These are phyloP conservation scores for Fistularia tabacaria DNA, from an alignment of 2,797 vertebrate genomes.

Conservation along the genomic window DNA sequence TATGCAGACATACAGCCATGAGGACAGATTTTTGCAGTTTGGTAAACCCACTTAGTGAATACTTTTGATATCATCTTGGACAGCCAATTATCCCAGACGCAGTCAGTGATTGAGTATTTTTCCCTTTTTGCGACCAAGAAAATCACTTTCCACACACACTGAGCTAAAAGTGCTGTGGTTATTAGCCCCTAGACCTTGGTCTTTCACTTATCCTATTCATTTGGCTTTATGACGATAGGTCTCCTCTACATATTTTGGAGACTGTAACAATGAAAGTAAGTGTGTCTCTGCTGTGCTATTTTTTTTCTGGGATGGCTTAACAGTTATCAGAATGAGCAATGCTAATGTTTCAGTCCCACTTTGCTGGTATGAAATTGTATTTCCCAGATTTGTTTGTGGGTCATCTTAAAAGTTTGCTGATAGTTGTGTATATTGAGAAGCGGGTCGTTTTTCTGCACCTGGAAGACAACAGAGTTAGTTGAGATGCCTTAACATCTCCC, in stretches of 20 bases:
- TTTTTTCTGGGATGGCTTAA: conserved; percentile 27
- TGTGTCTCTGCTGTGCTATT: conserved; percentile 14
- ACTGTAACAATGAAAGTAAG: conserved; percentile 26
- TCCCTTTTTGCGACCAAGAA: conserved; percentile 25
- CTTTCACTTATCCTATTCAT: conserved; percentile 22
- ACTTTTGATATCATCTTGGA: conserved; percentile 37
- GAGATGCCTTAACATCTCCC: conserved; percentile 10
- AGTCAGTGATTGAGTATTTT: conserved; percentile 46
- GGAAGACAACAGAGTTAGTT: conserved; percentile 16
- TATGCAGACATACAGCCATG: conserved; percentile 32
- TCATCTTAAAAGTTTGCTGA: conserved; percentile 12
- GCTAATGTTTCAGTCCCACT: conserved; percentile 20
- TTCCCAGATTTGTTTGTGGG: conserved; percentile 14
- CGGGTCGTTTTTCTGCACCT: conserved; percentile 1
- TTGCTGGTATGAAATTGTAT: conserved; percentile 11
- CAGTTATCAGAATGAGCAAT: conserved; percentile 35
- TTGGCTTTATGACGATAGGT: conserved; percentile 33
- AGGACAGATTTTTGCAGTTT: conserved; percentile 37
- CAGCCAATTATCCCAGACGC: conserved; percentile 41
- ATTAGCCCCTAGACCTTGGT: conserved; percentile 35
- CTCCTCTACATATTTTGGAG: conserved; percentile 41
- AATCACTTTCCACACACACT: conserved; percentile 26
- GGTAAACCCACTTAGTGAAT: conserved; percentile 47
- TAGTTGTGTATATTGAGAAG: conserved; percentile 8
- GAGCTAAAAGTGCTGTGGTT: conserved; percentile 28